Evolutionary conservation across 2,888 invertebrate genomes (phyloP).

Genomic region (Phytoseiulus persimilis): DNA sequence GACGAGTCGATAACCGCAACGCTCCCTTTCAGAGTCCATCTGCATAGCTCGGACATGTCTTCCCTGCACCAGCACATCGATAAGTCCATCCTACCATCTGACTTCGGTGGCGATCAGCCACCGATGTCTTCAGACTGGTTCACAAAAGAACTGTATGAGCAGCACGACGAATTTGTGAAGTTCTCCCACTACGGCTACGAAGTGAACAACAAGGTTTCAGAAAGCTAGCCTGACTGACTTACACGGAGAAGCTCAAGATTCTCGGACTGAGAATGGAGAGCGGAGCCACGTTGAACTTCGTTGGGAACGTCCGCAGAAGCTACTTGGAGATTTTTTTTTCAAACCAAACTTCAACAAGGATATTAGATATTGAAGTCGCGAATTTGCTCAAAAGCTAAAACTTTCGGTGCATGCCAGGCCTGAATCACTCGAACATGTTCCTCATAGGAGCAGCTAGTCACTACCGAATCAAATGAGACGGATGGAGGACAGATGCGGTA

Average conservation of each 20-base stretch:
- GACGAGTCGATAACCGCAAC: no score
- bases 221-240: neutral
- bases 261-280: no score
- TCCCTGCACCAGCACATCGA: neutral
- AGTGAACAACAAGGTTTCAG: neutral
- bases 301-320: no score
- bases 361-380: neutral
- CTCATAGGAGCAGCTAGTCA: neutral
- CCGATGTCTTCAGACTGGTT: slow-evolving; percentile 7
- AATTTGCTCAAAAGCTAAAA: neutral
- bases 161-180: slow-evolving; percentile 14
- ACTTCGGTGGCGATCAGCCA: slow-evolving; percentile 16
- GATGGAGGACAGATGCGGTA: neutral
- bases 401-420: neutral
- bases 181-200: neutral
- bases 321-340: no score
- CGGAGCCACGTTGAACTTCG: no score
- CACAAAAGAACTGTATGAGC: slow-evolving; percentile 12
- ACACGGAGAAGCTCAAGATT: neutral
- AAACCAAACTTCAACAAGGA: no score
- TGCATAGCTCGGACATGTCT: neutral
- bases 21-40: neutral
- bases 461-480: neutral
- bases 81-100: neutral
- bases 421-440: neutral